Percentiles rank a stretch among this genome's conserved stretches.
Conservation (phyloP, 2,797 vertebrate genomes). For the Gephyroberyx darwinii region DNA sequence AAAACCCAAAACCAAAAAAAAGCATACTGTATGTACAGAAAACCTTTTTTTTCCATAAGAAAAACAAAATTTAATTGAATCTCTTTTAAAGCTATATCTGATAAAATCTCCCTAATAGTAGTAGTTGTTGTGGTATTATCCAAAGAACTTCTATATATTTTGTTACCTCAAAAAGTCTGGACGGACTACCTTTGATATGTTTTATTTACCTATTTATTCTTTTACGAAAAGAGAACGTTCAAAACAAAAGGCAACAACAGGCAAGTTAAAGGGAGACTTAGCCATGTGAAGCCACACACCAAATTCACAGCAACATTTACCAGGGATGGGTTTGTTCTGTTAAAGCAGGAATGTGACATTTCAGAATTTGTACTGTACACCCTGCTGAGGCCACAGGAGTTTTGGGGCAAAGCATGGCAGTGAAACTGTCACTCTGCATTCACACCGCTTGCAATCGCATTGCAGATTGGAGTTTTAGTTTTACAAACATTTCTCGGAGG, state of each 20-base stretch:
- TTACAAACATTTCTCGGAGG: too few species aligned
- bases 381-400: not conserved
- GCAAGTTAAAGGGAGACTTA: conserved; percentile 75
- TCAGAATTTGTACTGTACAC: not conserved
- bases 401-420: not conserved
- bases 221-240: conserved; percentile 73
- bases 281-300: conserved; percentile 33
- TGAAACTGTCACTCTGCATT: not conserved
- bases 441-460: not conserved
- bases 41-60: conserved; percentile 54
- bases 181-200: conserved; percentile 80
- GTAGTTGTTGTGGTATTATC: conserved; percentile 53
- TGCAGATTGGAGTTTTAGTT: too few species aligned
- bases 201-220: conserved; percentile 68
- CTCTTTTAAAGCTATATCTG: conserved; percentile 80
- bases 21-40: conserved; percentile 74
- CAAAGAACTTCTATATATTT: conserved; percentile 72
- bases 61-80: conserved; percentile 61
- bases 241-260: conserved; percentile 85
- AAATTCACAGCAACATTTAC: conserved; percentile 11
- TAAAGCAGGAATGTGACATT: not conserved
- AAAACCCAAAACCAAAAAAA: conserved; percentile 67
- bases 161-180: conserved; percentile 68
- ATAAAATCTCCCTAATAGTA: conserved; percentile 72
- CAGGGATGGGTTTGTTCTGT: conserved; percentile 27